A percentile compares a stretch with the other conserved stretches of the same genome.
Conservation (phyloP, 2,797 vertebrate species). For the Myotis daubentonii region DNA sequence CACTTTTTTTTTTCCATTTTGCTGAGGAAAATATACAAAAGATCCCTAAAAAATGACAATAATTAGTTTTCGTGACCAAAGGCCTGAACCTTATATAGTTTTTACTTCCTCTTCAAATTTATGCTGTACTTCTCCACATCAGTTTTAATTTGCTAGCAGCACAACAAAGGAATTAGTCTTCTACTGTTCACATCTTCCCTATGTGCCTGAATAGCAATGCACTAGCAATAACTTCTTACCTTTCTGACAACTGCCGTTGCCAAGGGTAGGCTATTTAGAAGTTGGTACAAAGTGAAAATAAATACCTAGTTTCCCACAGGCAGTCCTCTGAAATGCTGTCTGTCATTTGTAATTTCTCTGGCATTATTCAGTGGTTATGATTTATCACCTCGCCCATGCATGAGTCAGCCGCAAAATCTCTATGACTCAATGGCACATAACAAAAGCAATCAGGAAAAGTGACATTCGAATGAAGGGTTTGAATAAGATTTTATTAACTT, state of each 20-base stretch:
- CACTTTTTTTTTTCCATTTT: not conserved
- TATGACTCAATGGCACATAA: conserved; percentile 63
- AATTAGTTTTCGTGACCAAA: conserved; percentile 14
- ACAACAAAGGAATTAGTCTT: conserved; percentile 58
- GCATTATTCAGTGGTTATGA: conserved; percentile 45
- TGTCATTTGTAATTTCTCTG: conserved; percentile 70
- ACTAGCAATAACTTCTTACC: conserved; percentile 49
- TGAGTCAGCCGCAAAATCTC: conserved; percentile 64
- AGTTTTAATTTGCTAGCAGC: conserved; percentile 70
- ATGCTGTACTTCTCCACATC: conserved; percentile 57
- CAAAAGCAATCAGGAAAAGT: conserved; percentile 65
- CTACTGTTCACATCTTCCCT: conserved; percentile 48
- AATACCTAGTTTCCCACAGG: conserved; percentile 74
- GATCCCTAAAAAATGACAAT: not conserved
- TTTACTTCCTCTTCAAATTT: conserved; percentile 54
- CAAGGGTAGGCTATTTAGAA: conserved; percentile 63
- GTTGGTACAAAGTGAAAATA: conserved; percentile 70
- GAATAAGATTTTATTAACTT: conserved; percentile 42
- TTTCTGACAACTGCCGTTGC: conserved; percentile 54
- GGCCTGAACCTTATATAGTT: conserved; percentile 35
- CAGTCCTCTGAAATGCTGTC: conserved; percentile 64
- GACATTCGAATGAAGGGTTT: conserved; percentile 55
- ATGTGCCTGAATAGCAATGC: conserved; percentile 58
- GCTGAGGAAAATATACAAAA: conserved; percentile 14
- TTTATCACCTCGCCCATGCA: conserved; percentile 58